A percentile compares a stretch with the other conserved stretches of the same genome.
Evolutionary conservation across 2,888 invertebrate species (phyloP).

Genomic region (Esperia sulphurella): DNA sequence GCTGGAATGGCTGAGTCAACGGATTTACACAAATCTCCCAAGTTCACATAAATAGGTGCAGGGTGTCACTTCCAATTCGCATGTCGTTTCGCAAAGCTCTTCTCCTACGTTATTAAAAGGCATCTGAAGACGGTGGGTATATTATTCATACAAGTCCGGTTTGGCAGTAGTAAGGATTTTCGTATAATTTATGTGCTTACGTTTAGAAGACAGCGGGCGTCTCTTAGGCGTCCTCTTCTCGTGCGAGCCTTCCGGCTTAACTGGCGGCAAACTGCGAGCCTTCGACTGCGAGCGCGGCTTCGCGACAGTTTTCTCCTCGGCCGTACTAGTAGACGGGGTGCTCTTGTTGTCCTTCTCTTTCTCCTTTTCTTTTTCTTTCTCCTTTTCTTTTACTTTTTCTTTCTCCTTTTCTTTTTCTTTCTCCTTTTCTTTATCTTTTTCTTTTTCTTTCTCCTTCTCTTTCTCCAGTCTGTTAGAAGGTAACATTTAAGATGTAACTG

Average conservation of each 20-base stretch:
- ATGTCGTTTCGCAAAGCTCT: no score
- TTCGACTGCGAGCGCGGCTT: constrained; percentile 53
- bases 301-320: constrained; percentile 32
- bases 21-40: no score
- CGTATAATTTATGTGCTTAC: constrained; percentile 44
- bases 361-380: constrained; percentile 31
- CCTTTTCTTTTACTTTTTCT: constrained; percentile 31
- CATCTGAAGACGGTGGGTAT: no score
- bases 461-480: constrained; percentile 14
- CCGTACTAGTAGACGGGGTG: constrained; percentile 31
- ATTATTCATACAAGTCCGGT: no score
- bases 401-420: constrained; percentile 34
- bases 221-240: constrained; percentile 56
- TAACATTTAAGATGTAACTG: constrained; percentile 6
- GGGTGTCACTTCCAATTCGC: no score
- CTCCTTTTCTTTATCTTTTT: constrained; percentile 32
- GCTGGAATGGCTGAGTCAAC: no score
- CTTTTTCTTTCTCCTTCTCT: constrained; percentile 36
- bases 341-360: constrained; percentile 35
- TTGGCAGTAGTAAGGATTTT: no score
- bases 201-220: constrained; percentile 54
- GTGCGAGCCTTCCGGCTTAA: constrained; percentile 41
- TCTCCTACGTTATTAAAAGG: no score
- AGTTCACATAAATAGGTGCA: no score
- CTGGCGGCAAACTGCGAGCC: constrained; percentile 47